Conservation (phyloP, 2,888 invertebrate genomes). For the Polymixis lichenea region DNA sequence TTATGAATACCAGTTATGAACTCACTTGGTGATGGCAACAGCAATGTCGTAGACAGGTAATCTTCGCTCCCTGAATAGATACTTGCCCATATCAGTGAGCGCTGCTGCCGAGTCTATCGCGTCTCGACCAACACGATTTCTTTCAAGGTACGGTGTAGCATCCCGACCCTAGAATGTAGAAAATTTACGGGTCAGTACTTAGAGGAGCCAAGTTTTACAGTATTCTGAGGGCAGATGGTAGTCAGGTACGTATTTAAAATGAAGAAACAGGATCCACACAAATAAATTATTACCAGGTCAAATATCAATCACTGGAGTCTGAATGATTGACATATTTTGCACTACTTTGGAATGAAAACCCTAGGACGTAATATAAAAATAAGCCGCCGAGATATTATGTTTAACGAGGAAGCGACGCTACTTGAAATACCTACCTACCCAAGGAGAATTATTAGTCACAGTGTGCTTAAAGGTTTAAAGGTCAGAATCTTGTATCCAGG, state of each 20-base stretch:
- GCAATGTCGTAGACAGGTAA: slow-evolving; percentile 99
- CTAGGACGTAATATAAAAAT: not conserved
- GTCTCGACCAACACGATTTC: slow-evolving; percentile 97
- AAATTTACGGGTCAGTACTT: not conserved
- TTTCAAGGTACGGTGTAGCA: slow-evolving; percentile 98
- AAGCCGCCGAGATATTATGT: not conserved
- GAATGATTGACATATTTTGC: not conserved
- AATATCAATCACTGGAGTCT: not conserved
- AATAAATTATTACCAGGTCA: not conserved
- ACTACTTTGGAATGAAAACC: not conserved
- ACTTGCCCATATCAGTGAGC: slow-evolving; percentile 99
- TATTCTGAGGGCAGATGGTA: too few relatives aligned
- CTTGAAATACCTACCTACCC: slow-evolving; percentile 16
- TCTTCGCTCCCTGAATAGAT: slow-evolving; percentile 97
- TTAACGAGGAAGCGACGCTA: slow-evolving; percentile 19
- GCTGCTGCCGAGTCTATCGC: slow-evolving; percentile 98
- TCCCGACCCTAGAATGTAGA: slow-evolving; percentile 94
- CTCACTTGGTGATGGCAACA: slow-evolving; percentile 98
- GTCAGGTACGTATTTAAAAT: not conserved
- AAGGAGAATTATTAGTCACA: slow-evolving; percentile 53
- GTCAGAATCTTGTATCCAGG: slow-evolving; percentile 61
- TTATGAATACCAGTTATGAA: slow-evolving; percentile 40
- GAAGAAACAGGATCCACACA: not conserved
- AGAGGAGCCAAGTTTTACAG: not conserved
- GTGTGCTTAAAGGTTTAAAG: slow-evolving; percentile 54